Conservation (phyloP, 2,888 invertebrate species). For the Hirtodrosophila confusa region DNA sequence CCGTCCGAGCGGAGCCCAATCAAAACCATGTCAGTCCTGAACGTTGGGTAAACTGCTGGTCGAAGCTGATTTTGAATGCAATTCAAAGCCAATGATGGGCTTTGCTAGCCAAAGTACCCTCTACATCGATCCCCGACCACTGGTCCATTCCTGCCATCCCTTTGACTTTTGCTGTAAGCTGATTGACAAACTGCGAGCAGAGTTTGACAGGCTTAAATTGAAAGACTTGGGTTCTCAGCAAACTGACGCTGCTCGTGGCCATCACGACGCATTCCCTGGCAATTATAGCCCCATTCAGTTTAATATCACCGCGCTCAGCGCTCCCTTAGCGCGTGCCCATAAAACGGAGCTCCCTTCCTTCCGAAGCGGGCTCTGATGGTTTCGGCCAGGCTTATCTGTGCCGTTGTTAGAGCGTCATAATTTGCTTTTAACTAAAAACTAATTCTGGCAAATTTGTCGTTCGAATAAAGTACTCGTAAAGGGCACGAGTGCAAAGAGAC, state of each 20-base stretch:
- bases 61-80: slow-evolving; percentile 34
- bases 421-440: slow-evolving; percentile 79
- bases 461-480: slow-evolving; percentile 60
- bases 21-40: slow-evolving; percentile 9
- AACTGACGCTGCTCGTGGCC: slow-evolving; percentile 27
- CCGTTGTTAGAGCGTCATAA: slow-evolving; percentile 56
- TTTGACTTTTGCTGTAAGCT: slow-evolving; percentile 1
- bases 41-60: slow-evolving; percentile 10
- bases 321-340: slow-evolving; percentile 23
- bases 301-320: slow-evolving; percentile 22
- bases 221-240: not conserved
- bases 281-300: slow-evolving; percentile 52
- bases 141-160: not conserved
- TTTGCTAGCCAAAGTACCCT: slow-evolving; percentile 5
- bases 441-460: slow-evolving; percentile 74
- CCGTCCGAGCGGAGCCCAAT: slow-evolving; percentile 12
- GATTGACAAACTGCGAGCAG: slow-evolving; percentile 13
- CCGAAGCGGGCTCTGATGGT: slow-evolving; percentile 15
- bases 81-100: slow-evolving; percentile 34
- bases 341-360: slow-evolving; percentile 10
- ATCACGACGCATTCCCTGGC: slow-evolving; percentile 16
- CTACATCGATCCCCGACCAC: not conserved
- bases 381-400: slow-evolving; percentile 44
- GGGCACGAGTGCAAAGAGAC: no score
- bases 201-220: slow-evolving; percentile 8